Conservation (phyloP, 1,140 invertebrate genomes). For the Vollenhovia emeryi region DNA sequence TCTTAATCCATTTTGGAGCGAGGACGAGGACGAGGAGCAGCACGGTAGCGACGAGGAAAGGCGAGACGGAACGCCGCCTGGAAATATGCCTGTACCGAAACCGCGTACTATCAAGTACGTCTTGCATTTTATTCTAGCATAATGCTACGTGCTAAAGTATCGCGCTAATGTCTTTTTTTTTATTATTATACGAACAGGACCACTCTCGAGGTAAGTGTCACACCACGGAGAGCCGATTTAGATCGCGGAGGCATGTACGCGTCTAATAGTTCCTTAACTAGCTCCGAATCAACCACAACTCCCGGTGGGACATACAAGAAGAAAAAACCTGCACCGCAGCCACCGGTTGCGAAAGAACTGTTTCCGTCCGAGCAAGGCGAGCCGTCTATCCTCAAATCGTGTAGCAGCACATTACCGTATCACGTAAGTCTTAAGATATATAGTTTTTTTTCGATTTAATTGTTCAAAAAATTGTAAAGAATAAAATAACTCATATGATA, state of each 20-base stretch:
- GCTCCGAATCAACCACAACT: conserved; percentile 77
- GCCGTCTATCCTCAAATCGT: not conserved
- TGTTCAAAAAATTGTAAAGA: too few species aligned
- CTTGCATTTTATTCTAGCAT: not conserved
- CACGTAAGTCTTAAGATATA: conserved; percentile 34
- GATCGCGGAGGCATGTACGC: conserved; percentile 74
- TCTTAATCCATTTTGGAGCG: conserved; percentile 90
- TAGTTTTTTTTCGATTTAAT: not conserved
- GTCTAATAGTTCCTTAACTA: conserved; percentile 80
- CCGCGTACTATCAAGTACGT: conserved; percentile 85
- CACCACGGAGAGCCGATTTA: conserved; percentile 68
- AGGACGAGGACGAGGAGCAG: conserved; percentile 88
- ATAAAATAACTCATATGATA: too few species aligned
- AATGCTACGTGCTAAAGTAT: not conserved
- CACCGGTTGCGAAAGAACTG: conserved; percentile 84
- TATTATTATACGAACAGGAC: conserved; percentile 63
- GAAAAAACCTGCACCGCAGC: conserved; percentile 90
- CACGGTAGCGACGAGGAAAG: conserved; percentile 81
- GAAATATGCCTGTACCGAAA: conserved; percentile 85
- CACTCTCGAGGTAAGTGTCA: conserved; percentile 62
- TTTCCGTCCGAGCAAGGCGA: conserved; percentile 39
- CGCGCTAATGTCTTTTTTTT: not conserved
- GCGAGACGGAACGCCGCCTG: conserved; percentile 13
- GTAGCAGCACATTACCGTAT: not conserved
- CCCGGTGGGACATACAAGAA: conserved; percentile 85